Base-by-base conservation (phyloP, 2,113 vertebrate genomes). In the Actinemys pallida region DNA sequence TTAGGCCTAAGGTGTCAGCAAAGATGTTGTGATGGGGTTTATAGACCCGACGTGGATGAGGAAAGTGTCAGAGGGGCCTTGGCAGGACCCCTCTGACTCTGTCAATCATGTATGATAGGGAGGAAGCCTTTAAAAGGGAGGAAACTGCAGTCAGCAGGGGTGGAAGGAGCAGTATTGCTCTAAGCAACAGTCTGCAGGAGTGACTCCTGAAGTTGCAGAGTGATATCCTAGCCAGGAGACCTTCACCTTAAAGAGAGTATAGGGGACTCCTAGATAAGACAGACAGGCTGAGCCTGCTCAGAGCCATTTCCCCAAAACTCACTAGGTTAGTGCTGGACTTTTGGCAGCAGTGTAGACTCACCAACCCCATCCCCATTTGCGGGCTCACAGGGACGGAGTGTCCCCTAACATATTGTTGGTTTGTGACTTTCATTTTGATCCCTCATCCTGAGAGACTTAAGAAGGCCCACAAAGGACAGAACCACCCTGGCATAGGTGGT, bases 1-100 rank as follows among this genome's bases (percentile, higher is more conserved):
- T 93, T 95, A 91, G 62, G 57, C 84, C 93, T 93, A 87, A 88
- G 86, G 62, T 94, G 90, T 93, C 92, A 93, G 80, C 87, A 95
- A 86, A 59, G 42, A 87, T 65, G 31, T n/a, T 65, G 7, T 65
- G 62, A n/a, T 19, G 31, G 62, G 62, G 31, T n/a, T 35, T 16
- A 65, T n/a, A 65, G 62, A n/a, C 31, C 14, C 62, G 6, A n/a
- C 14, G 1, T 8, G 31, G 31, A 19, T 65, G 31, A n/a, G 62
- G 31, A 65, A 65, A 11, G 31, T 65, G 31, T 35, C 62, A 31
- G 62, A 65, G 62, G 17, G 31, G 57, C 14, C 31, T 35, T n/a
- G 62, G 16, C 16, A 17, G 14, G 17, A 65, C 31, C 35, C 62
- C 35, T 65, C 62, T 35, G 35, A 17, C 62, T 65, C 62, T 65